These are phyloP conservation scores for Leptodactylus fallax DNA, from an alignment of 2,797 vertebrate genomes.

Conservation along the genomic window DNA sequence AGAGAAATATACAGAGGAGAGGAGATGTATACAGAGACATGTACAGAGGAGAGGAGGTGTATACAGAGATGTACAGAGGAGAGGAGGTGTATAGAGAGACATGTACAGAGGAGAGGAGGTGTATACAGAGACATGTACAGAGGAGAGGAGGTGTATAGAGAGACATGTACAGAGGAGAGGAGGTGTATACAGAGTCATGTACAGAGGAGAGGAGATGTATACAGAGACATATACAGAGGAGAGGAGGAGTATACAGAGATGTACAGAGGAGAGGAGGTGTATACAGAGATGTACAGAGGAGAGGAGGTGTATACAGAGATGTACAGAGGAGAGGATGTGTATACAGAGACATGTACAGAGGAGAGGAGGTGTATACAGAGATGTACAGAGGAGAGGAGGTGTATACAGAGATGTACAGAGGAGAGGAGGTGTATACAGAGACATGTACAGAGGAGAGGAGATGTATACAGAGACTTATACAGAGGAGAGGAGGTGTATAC, in stretches of 20 bases:
- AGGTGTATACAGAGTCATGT: not conserved
- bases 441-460: not conserved
- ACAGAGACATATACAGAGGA: too few species aligned
- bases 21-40: not conserved
- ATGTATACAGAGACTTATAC: not conserved
- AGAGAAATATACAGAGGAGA: not conserved
- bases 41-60: not conserved
- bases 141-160: not conserved
- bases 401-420: not conserved
- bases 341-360: too few species aligned
- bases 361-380: not conserved
- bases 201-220: too few species aligned
- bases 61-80: not conserved
- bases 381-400: not conserved
- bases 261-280: not conserved
- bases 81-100: not conserved
- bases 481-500: not conserved
- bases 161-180: not conserved
- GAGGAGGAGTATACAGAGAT: not conserved
- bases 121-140: not conserved
- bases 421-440: not conserved
- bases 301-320: not conserved
- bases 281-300: too few species aligned
- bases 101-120: not conserved
- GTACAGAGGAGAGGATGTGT: not conserved